Conservation (phyloP, 2,113 vertebrate genomes). For the Scatophagus argus region DNA sequence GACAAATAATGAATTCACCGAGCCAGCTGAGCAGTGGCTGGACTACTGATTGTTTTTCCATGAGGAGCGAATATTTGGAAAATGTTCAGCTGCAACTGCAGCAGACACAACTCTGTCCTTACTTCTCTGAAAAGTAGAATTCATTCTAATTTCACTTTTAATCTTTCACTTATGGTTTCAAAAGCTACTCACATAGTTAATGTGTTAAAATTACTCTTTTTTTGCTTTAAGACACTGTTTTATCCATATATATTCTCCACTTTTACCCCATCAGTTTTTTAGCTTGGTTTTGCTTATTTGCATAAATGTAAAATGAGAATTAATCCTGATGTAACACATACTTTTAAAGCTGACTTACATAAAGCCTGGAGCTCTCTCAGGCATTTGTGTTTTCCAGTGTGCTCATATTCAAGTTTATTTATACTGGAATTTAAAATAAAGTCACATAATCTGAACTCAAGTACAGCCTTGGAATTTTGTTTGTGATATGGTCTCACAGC, state of each 20-base stretch:
- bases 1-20: constrained; percentile 64
- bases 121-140: background rate
- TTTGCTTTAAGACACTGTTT: constrained; percentile 1
- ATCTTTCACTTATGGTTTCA: background rate
- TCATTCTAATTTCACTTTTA: background rate
- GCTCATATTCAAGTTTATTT: background rate
- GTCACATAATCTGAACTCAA: background rate
- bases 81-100: background rate
- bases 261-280: background rate
- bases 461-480: background rate
- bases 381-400: background rate
- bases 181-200: background rate
- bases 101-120: background rate
- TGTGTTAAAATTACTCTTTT: background rate
- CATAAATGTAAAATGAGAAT: background rate
- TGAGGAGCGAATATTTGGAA: constrained; percentile 21
- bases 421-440: background rate
- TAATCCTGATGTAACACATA: background rate
- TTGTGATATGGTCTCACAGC: background rate
- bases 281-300: background rate
- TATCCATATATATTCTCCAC: background rate
- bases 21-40: constrained; percentile 37
- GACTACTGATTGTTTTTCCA: constrained; percentile 57
- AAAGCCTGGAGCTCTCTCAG: background rate
- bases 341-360: constrained; percentile 4